Conservation (phyloP, 2,797 vertebrate species). For the Valencia hispanica region DNA sequence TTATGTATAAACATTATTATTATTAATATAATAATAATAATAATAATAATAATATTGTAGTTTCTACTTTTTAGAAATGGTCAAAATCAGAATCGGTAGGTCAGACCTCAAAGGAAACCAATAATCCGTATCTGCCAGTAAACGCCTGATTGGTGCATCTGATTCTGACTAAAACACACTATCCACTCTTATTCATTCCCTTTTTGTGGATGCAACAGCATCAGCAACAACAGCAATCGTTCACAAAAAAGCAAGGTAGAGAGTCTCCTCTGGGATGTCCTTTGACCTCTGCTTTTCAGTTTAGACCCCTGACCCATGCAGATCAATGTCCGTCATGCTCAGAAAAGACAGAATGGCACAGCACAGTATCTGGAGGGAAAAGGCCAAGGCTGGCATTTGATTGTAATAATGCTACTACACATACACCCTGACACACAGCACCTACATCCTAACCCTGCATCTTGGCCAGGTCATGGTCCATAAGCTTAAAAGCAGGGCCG, state of each 20-base stretch:
- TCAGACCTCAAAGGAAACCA: background rate
- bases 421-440: conserved; percentile 1
- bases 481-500: conserved; percentile 67
- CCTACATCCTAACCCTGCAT: background rate
- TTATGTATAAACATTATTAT: too few species aligned
- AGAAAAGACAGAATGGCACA: conserved; percentile 28
- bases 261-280: background rate
- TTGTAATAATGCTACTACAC: conserved; percentile 26
- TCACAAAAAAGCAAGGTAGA: background rate
- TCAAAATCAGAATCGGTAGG: background rate
- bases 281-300: conserved; percentile 28
- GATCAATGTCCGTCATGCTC: conserved; percentile 53
- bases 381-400: conserved; percentile 39
- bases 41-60: background rate
- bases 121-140: background rate
- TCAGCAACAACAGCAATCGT: background rate
- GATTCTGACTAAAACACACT: background rate
- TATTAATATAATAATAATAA: too few species aligned
- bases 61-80: background rate
- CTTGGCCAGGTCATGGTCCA: conserved; percentile 53
- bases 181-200: background rate
- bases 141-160: background rate
- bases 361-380: conserved; percentile 9
- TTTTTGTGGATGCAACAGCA: background rate
- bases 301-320: conserved; percentile 21